phyloP scores from a whole-genome alignment of 1,140 invertebrate genomes.

The Drosophila mauritiana region DNA sequence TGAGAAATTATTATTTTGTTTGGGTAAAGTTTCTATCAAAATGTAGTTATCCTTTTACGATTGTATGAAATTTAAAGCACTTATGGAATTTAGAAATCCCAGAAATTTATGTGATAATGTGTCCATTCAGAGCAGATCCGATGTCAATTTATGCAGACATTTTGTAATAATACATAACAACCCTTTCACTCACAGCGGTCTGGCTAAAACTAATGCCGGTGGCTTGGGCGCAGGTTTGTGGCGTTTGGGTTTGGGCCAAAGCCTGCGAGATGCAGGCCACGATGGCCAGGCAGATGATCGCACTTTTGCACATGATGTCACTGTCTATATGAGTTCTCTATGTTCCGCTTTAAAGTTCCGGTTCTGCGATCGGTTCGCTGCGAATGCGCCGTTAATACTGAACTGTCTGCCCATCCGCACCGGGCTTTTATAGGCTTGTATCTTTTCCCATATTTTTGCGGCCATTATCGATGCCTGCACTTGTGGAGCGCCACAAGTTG shows the following conservation, averaged over 20 bases:
- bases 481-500: not conserved
- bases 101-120: too few relatives aligned
- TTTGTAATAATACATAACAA: not conserved
- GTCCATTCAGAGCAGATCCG: too few relatives aligned
- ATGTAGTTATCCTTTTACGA: too few relatives aligned
- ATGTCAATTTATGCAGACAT: not conserved
- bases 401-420: conserved; percentile 19
- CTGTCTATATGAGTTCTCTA: not conserved
- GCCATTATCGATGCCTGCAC: conserved; percentile 28
- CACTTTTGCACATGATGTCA: conserved; percentile 64
- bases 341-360: conserved; percentile 9
- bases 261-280: conserved; percentile 41
- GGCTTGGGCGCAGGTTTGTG: not conserved
- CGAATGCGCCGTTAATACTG: conserved; percentile 47
- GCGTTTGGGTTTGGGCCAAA: conserved; percentile 4
- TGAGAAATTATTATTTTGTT: too few relatives aligned
- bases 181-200: conserved; percentile 48
- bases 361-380: conserved; percentile 35
- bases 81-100: too few relatives aligned
- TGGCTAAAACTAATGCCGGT: conserved; percentile 43
- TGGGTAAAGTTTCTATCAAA: too few relatives aligned
- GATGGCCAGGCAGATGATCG: conserved; percentile 55
- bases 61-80: too few relatives aligned
- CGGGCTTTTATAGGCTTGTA: conserved; percentile 44
- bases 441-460: conserved; percentile 28